Conservation (phyloP, 1,140 invertebrate genomes). For the Sycophaga agraensis region DNA sequence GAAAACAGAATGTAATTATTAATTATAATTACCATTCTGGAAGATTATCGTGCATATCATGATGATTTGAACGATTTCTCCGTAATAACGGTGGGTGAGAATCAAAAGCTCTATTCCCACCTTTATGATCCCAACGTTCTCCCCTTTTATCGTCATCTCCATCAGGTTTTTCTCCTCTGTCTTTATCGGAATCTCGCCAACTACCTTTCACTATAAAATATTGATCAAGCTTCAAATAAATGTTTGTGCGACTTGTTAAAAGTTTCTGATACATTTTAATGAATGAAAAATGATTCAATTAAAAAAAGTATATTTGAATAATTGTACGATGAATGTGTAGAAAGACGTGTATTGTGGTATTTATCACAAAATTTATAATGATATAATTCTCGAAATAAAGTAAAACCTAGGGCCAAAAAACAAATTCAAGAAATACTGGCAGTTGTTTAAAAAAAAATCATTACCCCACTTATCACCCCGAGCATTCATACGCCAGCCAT, state of each 20-base stretch:
- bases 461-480: constrained; percentile 61
- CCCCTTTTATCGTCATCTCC: constrained; percentile 45
- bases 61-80: constrained; percentile 52
- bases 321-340: no score
- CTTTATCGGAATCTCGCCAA: constrained; percentile 66
- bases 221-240: background rate
- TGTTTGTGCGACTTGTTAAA: background rate
- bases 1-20: background rate
- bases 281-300: background rate
- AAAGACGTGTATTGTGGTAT: no score
- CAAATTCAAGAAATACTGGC: background rate
- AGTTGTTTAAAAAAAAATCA: no score
- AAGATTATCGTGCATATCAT: constrained; percentile 65
- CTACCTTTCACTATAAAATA: constrained; percentile 52
- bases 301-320: no score
- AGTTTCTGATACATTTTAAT: background rate
- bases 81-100: constrained; percentile 49
- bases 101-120: constrained; percentile 54
- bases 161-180: constrained; percentile 47
- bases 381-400: no score
- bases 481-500: constrained; percentile 60
- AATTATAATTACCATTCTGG: constrained; percentile 65
- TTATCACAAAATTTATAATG: no score
- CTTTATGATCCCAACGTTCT: constrained; percentile 57
- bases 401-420: background rate